Evolutionary conservation across 2,888 invertebrate genomes (phyloP).

Genomic region (Nomada hirtipes): DNA sequence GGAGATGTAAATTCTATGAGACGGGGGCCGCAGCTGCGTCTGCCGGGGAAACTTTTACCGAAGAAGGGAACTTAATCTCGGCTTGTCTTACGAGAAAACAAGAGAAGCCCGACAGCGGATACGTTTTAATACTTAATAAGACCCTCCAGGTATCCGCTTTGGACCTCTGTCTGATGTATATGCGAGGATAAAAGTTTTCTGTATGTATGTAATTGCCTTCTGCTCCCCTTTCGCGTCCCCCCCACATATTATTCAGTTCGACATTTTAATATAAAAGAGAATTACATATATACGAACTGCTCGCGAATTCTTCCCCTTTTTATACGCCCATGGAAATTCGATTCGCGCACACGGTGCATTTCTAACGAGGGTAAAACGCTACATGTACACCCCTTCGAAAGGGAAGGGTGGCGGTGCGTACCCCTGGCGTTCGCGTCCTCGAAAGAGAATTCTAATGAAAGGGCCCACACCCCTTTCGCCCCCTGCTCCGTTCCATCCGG

Average conservation of each 20-base stretch:
- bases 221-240: neutral
- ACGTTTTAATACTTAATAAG: conserved; percentile 50
- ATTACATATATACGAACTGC: neutral
- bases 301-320: no score
- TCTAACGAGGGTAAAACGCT: conserved; percentile 24
- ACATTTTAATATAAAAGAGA: neutral
- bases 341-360: neutral
- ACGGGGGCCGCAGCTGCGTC: conserved; percentile 15
- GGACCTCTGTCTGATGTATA: neutral
- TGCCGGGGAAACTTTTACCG: conserved; percentile 22
- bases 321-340: neutral
- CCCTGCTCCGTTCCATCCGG: conserved; percentile 2
- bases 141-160: conserved; percentile 12
- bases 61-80: conserved; percentile 41
- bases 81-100: conserved; percentile 42
- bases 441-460: conserved; percentile 60
- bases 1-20: conserved; percentile 30
- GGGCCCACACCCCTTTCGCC: conserved; percentile 41
- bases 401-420: neutral
- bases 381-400: conserved; percentile 1
- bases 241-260: neutral
- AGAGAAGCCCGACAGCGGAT: conserved; percentile 34
- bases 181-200: neutral
- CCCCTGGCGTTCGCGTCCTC: conserved; percentile 10
- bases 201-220: neutral